Evolutionary conservation across 2,113 vertebrate genomes (phyloP).

Genomic region (Pluvianellus socialis): DNA sequence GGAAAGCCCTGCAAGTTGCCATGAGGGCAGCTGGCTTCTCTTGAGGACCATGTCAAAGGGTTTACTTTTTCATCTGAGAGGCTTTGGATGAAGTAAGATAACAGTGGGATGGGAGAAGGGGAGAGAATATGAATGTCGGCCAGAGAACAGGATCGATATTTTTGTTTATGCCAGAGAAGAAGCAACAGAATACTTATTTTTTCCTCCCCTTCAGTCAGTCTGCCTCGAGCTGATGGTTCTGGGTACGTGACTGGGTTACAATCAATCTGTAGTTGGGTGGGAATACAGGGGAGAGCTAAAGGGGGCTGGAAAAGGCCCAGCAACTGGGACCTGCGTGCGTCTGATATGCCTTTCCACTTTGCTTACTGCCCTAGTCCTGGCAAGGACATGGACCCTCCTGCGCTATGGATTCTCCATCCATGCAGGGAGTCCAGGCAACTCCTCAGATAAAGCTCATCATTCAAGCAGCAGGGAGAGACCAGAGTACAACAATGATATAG

Average conservation of each 20-base stretch:
- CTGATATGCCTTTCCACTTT: conserved; percentile 34
- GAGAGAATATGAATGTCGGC: conserved; percentile 47
- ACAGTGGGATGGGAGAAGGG: conserved; percentile 58
- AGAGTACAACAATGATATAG: conserved; percentile 49
- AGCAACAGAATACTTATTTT: conserved; percentile 49
- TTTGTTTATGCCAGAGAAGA: conserved; percentile 65
- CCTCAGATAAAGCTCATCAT: conserved; percentile 67
- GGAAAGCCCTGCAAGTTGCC: neutral
- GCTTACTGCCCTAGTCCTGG: conserved; percentile 57
- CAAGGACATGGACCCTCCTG: conserved; percentile 46
- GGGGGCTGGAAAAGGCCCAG: conserved; percentile 27
- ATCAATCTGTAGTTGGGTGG: conserved; percentile 51
- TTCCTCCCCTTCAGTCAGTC: conserved; percentile 65
- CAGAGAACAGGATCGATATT: conserved; percentile 50
- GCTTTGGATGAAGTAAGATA: conserved; percentile 66
- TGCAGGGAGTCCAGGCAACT: conserved; percentile 25
- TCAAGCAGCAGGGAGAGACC: conserved; percentile 69
- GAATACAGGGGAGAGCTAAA: conserved; percentile 39
- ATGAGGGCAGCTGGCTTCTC: neutral
- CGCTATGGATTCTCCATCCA: conserved; percentile 13
- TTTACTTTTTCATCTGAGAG: conserved; percentile 51
- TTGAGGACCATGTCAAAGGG: conserved; percentile 28
- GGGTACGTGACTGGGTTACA: neutral
- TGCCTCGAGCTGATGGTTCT: conserved; percentile 59
- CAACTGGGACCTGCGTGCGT: neutral